These are phyloP conservation scores for Brachyistius frenatus DNA, from an alignment of 2,113 vertebrate species.

Conservation along the genomic window DNA sequence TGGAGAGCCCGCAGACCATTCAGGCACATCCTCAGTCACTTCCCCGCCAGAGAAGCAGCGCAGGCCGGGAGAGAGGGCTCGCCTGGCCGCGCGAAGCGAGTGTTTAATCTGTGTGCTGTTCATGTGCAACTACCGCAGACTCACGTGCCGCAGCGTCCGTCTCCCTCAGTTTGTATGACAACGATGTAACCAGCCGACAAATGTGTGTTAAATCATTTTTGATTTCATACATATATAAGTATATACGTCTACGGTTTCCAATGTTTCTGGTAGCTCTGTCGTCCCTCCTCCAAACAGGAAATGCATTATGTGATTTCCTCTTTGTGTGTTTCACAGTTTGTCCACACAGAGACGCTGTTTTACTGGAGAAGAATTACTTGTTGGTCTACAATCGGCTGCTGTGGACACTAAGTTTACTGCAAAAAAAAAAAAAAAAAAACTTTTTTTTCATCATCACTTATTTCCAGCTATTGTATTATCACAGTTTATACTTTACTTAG, in stretches of 20 bases:
- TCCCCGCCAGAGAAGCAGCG: conserved; percentile 26
- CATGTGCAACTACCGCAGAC: not conserved
- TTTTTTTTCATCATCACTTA: too few relatives aligned
- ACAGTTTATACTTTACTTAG: too few relatives aligned
- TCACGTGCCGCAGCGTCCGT: not conserved
- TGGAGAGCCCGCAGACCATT: not conserved
- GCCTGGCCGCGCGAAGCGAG: not conserved
- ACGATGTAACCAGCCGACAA: not conserved
- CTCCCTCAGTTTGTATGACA: not conserved
- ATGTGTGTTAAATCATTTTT: too few relatives aligned
- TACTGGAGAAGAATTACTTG: not conserved
- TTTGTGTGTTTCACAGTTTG: not conserved
- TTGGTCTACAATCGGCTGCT: too few relatives aligned
- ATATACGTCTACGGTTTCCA: not conserved
- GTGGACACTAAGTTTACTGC: too few relatives aligned
- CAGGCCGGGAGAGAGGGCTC: conserved; percentile 6
- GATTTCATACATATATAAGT: too few relatives aligned
- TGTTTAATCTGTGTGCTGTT: conserved; percentile 11
- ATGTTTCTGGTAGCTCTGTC: not conserved
- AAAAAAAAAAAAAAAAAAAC: too few relatives aligned
- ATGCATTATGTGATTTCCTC: conserved; percentile 16
- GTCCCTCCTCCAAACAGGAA: conserved; percentile 34
- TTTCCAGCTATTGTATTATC: too few relatives aligned
- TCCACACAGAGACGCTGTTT: conserved; percentile 52
- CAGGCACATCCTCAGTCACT: not conserved